Conservation (phyloP, 2,797 vertebrate genomes). For the Orientallactaga sibirica region DNA sequence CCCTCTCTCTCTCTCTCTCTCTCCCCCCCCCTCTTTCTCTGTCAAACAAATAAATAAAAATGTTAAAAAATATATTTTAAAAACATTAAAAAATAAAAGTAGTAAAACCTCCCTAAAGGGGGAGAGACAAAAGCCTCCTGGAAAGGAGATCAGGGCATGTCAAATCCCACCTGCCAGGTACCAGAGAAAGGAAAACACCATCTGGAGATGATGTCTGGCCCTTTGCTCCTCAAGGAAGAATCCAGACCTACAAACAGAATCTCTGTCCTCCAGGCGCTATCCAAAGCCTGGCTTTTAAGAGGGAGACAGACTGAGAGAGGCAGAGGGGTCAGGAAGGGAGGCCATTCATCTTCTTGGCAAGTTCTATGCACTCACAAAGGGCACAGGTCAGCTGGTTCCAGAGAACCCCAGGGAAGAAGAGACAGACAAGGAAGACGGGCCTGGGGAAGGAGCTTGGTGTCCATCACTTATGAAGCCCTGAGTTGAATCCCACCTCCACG, state of each 20-base stretch:
- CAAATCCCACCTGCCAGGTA: neutral
- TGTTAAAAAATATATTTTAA: no score
- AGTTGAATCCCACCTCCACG: neutral
- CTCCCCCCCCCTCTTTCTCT: no score
- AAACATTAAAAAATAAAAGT: neutral
- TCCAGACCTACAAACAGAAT: neutral
- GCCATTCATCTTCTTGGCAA: neutral
- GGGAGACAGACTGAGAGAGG: neutral
- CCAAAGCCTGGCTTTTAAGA: neutral
- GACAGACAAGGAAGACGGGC: neutral
- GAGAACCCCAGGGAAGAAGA: neutral
- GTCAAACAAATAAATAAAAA: no score
- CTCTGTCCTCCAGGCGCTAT: constrained; percentile 13
- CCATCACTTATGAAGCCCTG: neutral
- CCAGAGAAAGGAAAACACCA: neutral
- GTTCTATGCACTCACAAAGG: neutral
- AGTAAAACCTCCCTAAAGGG: neutral
- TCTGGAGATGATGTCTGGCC: neutral
- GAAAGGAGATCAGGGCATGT: neutral
- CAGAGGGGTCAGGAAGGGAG: neutral
- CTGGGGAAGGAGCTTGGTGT: neutral
- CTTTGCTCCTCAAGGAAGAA: constrained; percentile 34
- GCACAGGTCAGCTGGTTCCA: neutral
- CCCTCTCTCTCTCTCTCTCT: no score
- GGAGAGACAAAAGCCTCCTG: neutral